Percentiles rank a stretch among this genome's conserved stretches.
Evolutionary conservation across 2,113 vertebrate genomes (phyloP).

Genomic region (Ctenodactylus gundi): DNA sequence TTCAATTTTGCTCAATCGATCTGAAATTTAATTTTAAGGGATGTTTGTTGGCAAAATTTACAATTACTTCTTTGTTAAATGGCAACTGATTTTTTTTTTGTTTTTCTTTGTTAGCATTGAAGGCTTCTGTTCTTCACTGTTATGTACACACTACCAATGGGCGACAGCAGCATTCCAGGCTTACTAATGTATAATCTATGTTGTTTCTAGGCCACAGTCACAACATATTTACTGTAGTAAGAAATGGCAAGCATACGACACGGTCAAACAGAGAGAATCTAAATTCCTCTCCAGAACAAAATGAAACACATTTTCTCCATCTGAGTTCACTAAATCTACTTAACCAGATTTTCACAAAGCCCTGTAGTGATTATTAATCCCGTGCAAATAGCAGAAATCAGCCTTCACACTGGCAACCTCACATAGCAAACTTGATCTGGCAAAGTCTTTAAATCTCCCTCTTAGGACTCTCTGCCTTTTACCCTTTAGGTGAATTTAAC

Average conservation of each 20-base stretch:
- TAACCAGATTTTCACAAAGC: constrained; percentile 5
- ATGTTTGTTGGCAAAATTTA: not conserved
- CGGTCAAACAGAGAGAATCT: not conserved
- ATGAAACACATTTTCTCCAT: constrained; percentile 21
- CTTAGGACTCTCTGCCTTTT: not conserved
- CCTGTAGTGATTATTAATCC: not conserved
- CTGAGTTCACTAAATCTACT: not conserved
- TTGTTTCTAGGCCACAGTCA: not conserved
- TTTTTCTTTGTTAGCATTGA: not conserved
- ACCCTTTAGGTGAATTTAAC: not conserved
- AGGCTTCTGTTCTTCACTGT: not conserved
- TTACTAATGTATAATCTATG: not conserved
- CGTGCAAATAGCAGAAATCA: constrained; percentile 24
- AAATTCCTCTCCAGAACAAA: not conserved
- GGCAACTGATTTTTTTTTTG: not conserved
- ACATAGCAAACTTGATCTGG: not conserved
- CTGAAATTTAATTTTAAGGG: constrained; percentile 24
- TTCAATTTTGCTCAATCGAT: not conserved
- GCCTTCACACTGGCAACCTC: not conserved
- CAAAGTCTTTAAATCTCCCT: not conserved
- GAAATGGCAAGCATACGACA: not conserved
- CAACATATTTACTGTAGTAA: not conserved
- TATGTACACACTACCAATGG: not conserved
- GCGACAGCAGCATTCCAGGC: not conserved
- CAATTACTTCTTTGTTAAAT: constrained; percentile 14